These are phyloP conservation scores for Myathropa florea DNA, from an alignment of 2,888 invertebrate species.

Conservation along the genomic window DNA sequence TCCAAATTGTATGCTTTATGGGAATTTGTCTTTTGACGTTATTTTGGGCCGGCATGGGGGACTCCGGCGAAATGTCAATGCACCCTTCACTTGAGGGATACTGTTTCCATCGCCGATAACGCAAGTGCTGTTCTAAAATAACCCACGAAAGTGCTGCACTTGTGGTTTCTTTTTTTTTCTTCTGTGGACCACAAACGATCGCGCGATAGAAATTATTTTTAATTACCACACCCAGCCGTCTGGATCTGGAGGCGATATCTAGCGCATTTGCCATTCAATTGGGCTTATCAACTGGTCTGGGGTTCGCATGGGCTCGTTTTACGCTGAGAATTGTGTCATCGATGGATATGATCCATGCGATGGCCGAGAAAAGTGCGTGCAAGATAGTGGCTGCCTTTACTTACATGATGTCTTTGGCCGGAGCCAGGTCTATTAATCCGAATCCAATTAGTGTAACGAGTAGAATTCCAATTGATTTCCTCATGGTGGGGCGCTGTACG, in stretches of 20 bases:
- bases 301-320: background rate
- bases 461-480: conserved; percentile 74
- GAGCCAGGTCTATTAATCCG: conserved; percentile 73
- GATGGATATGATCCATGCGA: background rate
- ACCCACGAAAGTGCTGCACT: conserved; percentile 21
- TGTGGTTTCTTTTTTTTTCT: background rate
- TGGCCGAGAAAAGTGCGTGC: background rate
- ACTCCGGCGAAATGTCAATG: conserved; percentile 50
- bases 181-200: conserved; percentile 2
- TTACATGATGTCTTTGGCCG: conserved; percentile 76
- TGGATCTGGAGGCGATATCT: background rate
- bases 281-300: conserved; percentile 35
- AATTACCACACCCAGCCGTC: conserved; percentile 20
- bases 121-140: background rate
- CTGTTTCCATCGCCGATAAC: conserved; percentile 9
- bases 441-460: conserved; percentile 76
- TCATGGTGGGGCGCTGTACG: conserved; percentile 69
- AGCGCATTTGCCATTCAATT: conserved; percentile 17
- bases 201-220: conserved; percentile 28
- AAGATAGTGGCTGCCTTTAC: conserved; percentile 63
- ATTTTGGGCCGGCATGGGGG: conserved; percentile 23
- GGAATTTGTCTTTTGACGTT: conserved; percentile 8
- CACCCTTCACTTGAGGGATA: conserved; percentile 20
- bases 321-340: conserved; percentile 50
- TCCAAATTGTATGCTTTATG: conserved; percentile 38